Evolutionary conservation across 2,888 invertebrate genomes (phyloP).

Genomic region (Hipparchia semele): DNA sequence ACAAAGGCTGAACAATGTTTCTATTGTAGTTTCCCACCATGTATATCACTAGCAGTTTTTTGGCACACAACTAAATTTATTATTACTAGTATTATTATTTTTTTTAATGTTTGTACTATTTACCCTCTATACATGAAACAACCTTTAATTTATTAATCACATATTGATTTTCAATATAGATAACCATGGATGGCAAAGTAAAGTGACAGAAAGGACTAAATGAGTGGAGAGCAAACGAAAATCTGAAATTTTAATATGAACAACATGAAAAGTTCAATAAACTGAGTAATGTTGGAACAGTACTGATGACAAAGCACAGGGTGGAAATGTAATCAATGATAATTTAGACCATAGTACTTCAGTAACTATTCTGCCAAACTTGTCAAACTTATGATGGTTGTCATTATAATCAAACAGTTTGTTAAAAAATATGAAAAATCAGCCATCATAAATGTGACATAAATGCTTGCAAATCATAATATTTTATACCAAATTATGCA

Average conservation of each 20-base stretch:
- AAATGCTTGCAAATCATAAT: slow-evolving; percentile 41
- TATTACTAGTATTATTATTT: neutral
- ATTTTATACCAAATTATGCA: slow-evolving; percentile 26
- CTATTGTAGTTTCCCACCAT: neutral
- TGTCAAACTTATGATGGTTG: slow-evolving; percentile 67
- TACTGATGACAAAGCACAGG: slow-evolving; percentile 64
- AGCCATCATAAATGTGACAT: slow-evolving; percentile 47
- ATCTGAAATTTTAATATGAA: slow-evolving; percentile 46
- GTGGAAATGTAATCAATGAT: slow-evolving; percentile 81
- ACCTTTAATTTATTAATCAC: slow-evolving; percentile 36
- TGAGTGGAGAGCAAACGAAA: slow-evolving; percentile 42
- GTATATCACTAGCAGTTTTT: neutral
- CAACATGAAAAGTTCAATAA: slow-evolving; percentile 62
- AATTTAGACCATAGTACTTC: slow-evolving; percentile 68
- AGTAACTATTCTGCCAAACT: slow-evolving; percentile 48
- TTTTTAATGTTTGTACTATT: neutral
- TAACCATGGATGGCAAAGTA: slow-evolving; percentile 74
- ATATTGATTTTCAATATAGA: slow-evolving; percentile 48
- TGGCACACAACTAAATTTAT: neutral
- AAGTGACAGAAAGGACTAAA: slow-evolving; percentile 56
- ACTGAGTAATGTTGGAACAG: slow-evolving; percentile 67
- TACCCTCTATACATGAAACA: neutral
- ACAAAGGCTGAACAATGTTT: neutral
- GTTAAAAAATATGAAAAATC: slow-evolving; percentile 25
- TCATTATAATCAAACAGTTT: slow-evolving; percentile 24